Evolutionary conservation across 2,113 vertebrate genomes (phyloP), one percentile per base, ranked within the genome.

Genomic region (Maccullochella peelii): DNA sequence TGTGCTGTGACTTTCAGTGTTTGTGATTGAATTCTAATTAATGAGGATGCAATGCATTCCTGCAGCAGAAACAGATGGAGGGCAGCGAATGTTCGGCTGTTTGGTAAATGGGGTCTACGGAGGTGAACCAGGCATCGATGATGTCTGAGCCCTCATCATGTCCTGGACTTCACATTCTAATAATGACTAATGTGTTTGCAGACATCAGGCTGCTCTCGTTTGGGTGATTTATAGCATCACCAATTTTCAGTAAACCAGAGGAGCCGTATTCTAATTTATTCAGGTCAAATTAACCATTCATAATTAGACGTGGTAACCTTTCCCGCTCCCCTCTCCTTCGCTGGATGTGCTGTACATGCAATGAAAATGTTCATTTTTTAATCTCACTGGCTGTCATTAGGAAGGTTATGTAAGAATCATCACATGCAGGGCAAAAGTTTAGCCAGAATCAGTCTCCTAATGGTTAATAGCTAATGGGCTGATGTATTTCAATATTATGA

Each of bases 151-250:
- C 83, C 77, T 85, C 79, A 14, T 79, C 65, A n/a, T 86, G 72
- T 92, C 90, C 47, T 0, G 59, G 71, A 84, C 77, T 77, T 77
- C 72, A 47, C 58, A 59, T 82, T 85, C 78, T 90, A 92, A 93
- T 92, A 82, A 86, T 86, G 91, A 93, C 86, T 89, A 89, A 93
- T 93, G 81, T 82, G 89, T 88, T 86, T 89, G 83, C 84, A 80
- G 77, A 92, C 86, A 57, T 83, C 89, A 62, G 89, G 92, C 85
- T 77, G 86, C 89, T 93, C 95, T 95, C 93, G 94, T 96, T 96
- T 87, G 40, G 86, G 62, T 96, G 96, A 96, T 96, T 94, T 95
- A 96, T 93, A 85, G 88, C 91, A 91, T 90, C 93, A 78, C 18
- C 54, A 30, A n/a, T 74, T 95, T 94, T 92, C 89, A 59, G 93